Percentiles rank a stretch among this genome's conserved stretches.
phyloP scores from a whole-genome alignment of 2,797 vertebrate genomes.

The Cuniculus paca region DNA sequence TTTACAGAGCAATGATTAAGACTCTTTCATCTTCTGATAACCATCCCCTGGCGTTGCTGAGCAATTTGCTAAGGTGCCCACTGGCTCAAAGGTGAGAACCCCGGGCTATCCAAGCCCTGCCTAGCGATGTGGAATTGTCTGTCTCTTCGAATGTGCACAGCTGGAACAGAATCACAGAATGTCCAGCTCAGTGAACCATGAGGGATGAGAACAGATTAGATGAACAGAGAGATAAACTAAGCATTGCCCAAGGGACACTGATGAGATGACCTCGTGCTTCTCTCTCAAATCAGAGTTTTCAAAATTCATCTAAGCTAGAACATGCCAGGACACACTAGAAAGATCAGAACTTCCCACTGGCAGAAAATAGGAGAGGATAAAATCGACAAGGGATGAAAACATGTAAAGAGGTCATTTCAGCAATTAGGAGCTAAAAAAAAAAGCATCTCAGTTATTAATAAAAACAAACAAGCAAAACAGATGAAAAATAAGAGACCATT shows the following conservation, averaged over 20 bases:
- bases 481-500: conserved; percentile 1
- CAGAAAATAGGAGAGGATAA: conserved; percentile 59
- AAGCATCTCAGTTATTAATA: not conserved
- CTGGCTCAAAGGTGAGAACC: conserved; percentile 51
- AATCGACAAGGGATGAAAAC: conserved; percentile 61
- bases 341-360: conserved; percentile 6
- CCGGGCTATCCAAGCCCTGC: conserved; percentile 39
- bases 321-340: conserved; percentile 17
- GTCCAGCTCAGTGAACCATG: conserved; percentile 64
- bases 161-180: conserved; percentile 54
- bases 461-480: conserved; percentile 40
- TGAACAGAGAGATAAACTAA: conserved; percentile 71
- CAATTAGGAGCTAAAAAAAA: conserved; percentile 4
- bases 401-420: conserved; percentile 8
- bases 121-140: not conserved
- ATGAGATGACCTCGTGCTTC: conserved; percentile 68
- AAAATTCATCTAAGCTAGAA: conserved; percentile 66
- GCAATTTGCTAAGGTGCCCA: not conserved
- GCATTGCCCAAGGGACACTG: conserved; percentile 61
- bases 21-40: conserved; percentile 41
- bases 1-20: not conserved
- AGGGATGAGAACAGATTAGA: conserved; percentile 65
- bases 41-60: not conserved
- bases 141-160: conserved; percentile 59
- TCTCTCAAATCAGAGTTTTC: conserved; percentile 71